Conservation (phyloP, 2,113 vertebrate genomes). For the Pholis gunnellus region DNA sequence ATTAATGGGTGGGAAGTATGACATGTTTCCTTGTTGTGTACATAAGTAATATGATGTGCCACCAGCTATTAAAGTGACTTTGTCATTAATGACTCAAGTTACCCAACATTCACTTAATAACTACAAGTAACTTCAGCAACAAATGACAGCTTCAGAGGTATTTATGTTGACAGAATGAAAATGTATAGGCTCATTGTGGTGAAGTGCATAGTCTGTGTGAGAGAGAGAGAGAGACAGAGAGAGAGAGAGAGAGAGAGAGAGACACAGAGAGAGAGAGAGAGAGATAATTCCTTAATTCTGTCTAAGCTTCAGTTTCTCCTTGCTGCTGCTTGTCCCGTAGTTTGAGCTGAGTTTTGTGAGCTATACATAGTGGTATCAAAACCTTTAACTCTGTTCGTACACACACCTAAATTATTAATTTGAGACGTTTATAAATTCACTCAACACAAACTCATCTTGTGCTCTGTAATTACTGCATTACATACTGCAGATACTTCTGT, state of each 20-base stretch:
- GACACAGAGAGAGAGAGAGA: conserved; percentile 23
- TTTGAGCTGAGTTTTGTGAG: neutral
- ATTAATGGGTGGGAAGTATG: neutral
- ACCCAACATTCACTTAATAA: neutral
- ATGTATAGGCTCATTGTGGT: neutral
- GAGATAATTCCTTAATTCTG: conserved; percentile 59
- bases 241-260: neutral
- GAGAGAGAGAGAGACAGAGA: neutral
- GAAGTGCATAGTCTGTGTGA: neutral
- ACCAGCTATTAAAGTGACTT: neutral
- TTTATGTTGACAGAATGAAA: neutral
- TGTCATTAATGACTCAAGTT: neutral
- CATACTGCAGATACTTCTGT: neutral
- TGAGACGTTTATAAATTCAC: neutral
- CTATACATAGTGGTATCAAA: neutral
- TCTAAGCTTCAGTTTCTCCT: conserved; percentile 66
- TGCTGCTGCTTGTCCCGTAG: neutral
- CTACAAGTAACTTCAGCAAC: neutral
- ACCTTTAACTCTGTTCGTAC: neutral
- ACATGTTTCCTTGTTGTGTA: neutral
- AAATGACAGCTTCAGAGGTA: neutral
- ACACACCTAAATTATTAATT: neutral
- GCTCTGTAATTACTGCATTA: neutral
- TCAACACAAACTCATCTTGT: neutral
- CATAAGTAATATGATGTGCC: neutral